Conservation (phyloP, 1,140 invertebrate genomes). For the Lithobius niger region DNA sequence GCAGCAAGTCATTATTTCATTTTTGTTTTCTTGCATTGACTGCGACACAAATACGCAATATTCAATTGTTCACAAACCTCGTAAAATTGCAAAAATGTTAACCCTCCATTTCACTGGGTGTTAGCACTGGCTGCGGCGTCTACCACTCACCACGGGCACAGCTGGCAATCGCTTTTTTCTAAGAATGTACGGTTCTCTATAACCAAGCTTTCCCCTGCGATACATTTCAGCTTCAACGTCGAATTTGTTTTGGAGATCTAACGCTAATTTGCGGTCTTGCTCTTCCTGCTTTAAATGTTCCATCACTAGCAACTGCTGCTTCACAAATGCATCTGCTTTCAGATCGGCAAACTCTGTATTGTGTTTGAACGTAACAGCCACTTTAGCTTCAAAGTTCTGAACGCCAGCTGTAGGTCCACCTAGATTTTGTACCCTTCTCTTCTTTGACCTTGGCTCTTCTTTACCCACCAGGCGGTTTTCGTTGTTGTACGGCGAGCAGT, state of each 20-base stretch:
- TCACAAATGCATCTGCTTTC: background rate
- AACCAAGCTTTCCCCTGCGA: background rate
- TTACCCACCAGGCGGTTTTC: background rate
- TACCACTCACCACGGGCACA: background rate
- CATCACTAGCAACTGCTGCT: background rate
- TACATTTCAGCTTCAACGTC: background rate
- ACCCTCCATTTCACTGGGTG: no score
- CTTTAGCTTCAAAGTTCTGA: background rate
- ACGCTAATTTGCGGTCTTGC: background rate
- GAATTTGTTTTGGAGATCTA: background rate
- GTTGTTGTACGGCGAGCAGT: background rate
- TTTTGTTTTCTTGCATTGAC: no score
- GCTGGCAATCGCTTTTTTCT: background rate
- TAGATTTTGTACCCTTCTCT: background rate
- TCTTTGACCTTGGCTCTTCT: background rate
- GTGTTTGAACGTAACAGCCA: no score
- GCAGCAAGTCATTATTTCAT: no score
- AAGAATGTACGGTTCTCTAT: background rate
- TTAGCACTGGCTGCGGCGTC: background rate
- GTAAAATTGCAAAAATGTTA: no score
- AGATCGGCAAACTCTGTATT: background rate
- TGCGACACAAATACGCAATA: no score
- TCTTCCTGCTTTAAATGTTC: conserved; percentile 1
- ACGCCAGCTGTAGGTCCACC: background rate
- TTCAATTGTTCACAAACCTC: no score